Conservation (phyloP, 2,113 vertebrate species). For the Alouatta palliata region DNA sequence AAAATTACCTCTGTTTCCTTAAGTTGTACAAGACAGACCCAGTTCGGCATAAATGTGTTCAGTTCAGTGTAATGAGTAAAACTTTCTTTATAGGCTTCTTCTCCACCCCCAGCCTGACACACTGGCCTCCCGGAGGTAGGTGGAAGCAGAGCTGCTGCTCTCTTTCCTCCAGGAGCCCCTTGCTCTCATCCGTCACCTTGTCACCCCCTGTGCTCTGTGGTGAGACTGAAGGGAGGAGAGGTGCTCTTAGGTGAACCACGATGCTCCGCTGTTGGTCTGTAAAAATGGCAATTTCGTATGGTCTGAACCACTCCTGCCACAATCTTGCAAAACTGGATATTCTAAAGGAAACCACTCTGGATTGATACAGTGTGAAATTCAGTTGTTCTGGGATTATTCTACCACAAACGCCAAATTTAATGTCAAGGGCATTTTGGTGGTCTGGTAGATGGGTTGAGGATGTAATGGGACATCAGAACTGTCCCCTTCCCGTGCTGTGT, state of each 20-base stretch:
- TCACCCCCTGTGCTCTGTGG: too few relatives aligned
- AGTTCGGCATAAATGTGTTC: neutral
- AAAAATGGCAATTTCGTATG: neutral
- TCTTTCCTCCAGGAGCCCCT: neutral
- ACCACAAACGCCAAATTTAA: neutral
- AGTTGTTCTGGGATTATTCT: neutral
- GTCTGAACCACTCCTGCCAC: neutral
- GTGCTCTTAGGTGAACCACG: neutral
- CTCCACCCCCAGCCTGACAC: neutral
- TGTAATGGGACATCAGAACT: neutral
- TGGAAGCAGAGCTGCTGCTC: neutral
- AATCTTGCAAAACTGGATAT: neutral
- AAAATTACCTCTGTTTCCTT: neutral
- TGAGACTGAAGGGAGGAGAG: neutral
- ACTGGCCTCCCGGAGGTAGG: neutral
- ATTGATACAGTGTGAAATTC: neutral
- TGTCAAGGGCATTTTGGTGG: neutral
- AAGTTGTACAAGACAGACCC: neutral
- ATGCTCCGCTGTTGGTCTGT: neutral
- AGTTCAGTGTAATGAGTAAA: neutral
- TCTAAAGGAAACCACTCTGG: neutral
- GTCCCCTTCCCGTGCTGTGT: neutral
- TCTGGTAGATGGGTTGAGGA: neutral
- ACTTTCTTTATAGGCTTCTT: neutral
- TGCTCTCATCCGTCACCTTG: neutral